Conservation (phyloP, 2,888 invertebrate species). For the Ceriagrion tenellum region DNA sequence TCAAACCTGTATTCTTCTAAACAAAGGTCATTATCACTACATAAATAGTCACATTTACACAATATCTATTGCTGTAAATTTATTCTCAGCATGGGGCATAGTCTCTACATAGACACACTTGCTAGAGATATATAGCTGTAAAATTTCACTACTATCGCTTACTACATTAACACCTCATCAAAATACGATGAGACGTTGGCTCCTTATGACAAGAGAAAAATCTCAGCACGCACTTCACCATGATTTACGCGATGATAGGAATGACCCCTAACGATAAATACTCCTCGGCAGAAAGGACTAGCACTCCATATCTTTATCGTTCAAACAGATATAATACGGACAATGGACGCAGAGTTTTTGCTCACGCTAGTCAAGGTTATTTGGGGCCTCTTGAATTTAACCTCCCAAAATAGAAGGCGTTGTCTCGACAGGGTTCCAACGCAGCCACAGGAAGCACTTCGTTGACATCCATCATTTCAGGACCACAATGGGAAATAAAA, state of each 20-base stretch:
- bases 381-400: neutral
- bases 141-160: too few species aligned
- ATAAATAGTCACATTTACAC: too few species aligned
- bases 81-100: too few species aligned
- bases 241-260: neutral
- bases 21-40: too few species aligned
- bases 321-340: neutral
- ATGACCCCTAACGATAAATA: neutral
- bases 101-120: too few species aligned
- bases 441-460: neutral
- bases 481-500: neutral
- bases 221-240: neutral
- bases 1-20: too few species aligned
- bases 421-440: neutral
- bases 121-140: too few species aligned
- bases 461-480: neutral
- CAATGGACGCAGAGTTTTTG: neutral
- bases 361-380: neutral
- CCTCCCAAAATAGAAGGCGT: neutral
- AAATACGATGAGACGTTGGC: too few species aligned
- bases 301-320: neutral
- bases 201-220: neutral
- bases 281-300: neutral
- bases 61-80: too few species aligned
- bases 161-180: too few species aligned